phyloP scores from a whole-genome alignment of 30 jellyfish, hydroid and myxozoan species.

The Aurelia aurita region DNA sequence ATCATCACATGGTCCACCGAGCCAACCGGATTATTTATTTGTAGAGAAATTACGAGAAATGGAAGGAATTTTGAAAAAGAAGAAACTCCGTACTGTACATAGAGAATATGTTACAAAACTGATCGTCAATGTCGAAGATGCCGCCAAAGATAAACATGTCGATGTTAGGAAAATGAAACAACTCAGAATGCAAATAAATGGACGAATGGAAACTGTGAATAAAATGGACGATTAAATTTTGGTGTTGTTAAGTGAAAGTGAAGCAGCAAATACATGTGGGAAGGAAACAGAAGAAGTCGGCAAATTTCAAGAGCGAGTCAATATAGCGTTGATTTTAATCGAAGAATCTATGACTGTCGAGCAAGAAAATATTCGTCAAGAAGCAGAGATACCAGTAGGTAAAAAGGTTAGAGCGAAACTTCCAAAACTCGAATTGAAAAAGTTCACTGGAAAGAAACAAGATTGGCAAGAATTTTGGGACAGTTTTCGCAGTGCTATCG shows the following conservation, averaged over 20 bases:
- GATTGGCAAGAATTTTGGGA: conserved; percentile 33
- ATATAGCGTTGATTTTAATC: neutral
- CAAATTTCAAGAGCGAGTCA: neutral
- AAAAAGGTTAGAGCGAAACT: conserved; percentile 11
- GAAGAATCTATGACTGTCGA: neutral
- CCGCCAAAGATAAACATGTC: too few species aligned
- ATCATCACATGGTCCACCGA: neutral
- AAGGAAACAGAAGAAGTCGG: neutral
- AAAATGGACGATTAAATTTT: neutral
- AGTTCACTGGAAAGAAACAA: neutral
- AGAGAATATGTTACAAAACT: too few species aligned
- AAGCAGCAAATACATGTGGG: neutral
- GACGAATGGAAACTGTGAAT: neutral
- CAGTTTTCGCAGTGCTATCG: conserved; percentile 16
- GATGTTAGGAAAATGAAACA: too few species aligned
- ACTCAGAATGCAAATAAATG: neutral
- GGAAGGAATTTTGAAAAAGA: too few species aligned
- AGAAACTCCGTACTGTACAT: too few species aligned
- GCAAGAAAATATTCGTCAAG: neutral
- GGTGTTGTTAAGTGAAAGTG: neutral
- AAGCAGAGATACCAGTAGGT: neutral
- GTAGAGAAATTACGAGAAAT: too few species aligned
- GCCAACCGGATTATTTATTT: too few species aligned
- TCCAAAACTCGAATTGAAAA: conserved; percentile 6
- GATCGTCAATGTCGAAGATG: too few species aligned